phyloP scores from a whole-genome alignment of 1,140 invertebrate genomes.

The Saccostrea glomerata region DNA sequence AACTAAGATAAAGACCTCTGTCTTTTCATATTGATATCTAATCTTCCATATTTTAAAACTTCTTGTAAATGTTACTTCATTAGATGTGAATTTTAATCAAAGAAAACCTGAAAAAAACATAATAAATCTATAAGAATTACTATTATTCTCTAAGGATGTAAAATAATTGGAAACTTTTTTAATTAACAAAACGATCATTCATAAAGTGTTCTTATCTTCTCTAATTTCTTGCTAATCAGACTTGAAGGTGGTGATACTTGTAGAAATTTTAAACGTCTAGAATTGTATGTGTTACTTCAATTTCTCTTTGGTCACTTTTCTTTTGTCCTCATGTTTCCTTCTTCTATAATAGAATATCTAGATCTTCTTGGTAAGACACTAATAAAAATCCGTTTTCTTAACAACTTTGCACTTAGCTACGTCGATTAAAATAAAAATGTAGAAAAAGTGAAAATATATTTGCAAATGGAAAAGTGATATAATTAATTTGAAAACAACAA shows the following conservation, averaged over 20 bases:
- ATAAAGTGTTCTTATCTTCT: neutral
- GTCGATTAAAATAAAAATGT: too few species aligned
- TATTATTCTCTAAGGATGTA: too few species aligned
- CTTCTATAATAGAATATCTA: neutral
- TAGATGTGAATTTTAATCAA: too few species aligned
- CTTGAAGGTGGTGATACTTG: neutral
- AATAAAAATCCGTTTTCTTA: neutral
- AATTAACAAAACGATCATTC: neutral
- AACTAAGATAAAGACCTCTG: neutral
- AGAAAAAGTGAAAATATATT: too few species aligned
- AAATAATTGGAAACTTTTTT: neutral
- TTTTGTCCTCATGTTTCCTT: neutral
- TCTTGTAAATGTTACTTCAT: too few species aligned
- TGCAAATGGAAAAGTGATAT: too few species aligned
- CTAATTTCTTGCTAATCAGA: neutral
- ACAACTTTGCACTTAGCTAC: neutral
- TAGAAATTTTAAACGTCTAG: neutral
- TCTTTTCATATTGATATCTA: too few species aligned
- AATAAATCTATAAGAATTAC: too few species aligned
- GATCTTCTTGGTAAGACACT: conserved; percentile 20
- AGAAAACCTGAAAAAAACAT: too few species aligned
- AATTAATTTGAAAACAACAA: too few species aligned
- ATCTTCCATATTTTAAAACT: too few species aligned
- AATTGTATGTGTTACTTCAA: neutral
- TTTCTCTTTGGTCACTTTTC: neutral